These are phyloP conservation scores for Pycnomerus fuliginosus DNA, from an alignment of 2,888 invertebrate genomes.

Conservation along the genomic window DNA sequence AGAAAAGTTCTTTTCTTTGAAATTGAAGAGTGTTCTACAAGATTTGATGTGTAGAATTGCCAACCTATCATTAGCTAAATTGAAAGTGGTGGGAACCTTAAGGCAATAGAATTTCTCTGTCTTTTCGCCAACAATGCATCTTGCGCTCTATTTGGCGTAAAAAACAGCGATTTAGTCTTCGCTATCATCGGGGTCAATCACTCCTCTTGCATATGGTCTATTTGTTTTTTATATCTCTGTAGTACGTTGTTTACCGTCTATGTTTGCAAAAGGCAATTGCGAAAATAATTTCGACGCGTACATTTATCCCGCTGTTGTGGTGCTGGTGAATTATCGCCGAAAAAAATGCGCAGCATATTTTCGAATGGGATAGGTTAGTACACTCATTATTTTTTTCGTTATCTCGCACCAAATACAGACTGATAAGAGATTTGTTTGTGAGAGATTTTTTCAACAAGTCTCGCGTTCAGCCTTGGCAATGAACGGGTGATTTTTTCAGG, in stretches of 20 bases:
- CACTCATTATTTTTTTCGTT: slow-evolving; percentile 23
- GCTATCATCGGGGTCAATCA: slow-evolving; percentile 46
- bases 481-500: not conserved
- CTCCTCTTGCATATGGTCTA: slow-evolving; percentile 46
- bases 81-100: too few relatives aligned
- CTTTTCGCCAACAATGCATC: too few relatives aligned
- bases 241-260: slow-evolving; percentile 43
- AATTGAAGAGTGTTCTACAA: too few relatives aligned
- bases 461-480: not conserved
- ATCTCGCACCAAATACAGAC: slow-evolving; percentile 13
- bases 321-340: not conserved
- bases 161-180: slow-evolving; percentile 32
- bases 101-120: too few relatives aligned
- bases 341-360: slow-evolving; percentile 25
- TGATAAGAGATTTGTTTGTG: slow-evolving; percentile 9
- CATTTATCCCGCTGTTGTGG: slow-evolving; percentile 8
- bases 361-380: slow-evolving; percentile 38
- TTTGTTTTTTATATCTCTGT: slow-evolving; percentile 49
- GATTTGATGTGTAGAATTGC: too few relatives aligned
- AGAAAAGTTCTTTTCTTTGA: too few relatives aligned
- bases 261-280: slow-evolving; percentile 45
- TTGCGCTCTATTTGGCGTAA: slow-evolving; percentile 26
- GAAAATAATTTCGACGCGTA: slow-evolving; percentile 36
- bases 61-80: too few relatives aligned
- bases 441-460: not conserved